phyloP scores from a whole-genome alignment of 2,113 vertebrate species.

The pig (Sus scrofa) region T2T-Sscrofa CM000816.6:61279001-61279500 shows the following conservation, averaged over 20 bases:
- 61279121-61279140: neutral
- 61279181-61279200: neutral
- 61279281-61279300: neutral
- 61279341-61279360: neutral
- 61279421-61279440: neutral
- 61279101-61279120: neutral
- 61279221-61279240: neutral
- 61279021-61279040: neutral
- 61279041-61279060: neutral
- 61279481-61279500: neutral
- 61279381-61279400: neutral
- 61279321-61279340: neutral
- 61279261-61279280: neutral
- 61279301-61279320: neutral
- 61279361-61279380: neutral
- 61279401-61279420: neutral
- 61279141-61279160: neutral
- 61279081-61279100: neutral
- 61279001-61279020: neutral
- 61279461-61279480: neutral
- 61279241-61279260: neutral
- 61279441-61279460: neutral
- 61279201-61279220: neutral
- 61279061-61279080: neutral
- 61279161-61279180: neutral